Conservation (phyloP, 1,140 invertebrate species). For the Portunus trituberculatus region DNA sequence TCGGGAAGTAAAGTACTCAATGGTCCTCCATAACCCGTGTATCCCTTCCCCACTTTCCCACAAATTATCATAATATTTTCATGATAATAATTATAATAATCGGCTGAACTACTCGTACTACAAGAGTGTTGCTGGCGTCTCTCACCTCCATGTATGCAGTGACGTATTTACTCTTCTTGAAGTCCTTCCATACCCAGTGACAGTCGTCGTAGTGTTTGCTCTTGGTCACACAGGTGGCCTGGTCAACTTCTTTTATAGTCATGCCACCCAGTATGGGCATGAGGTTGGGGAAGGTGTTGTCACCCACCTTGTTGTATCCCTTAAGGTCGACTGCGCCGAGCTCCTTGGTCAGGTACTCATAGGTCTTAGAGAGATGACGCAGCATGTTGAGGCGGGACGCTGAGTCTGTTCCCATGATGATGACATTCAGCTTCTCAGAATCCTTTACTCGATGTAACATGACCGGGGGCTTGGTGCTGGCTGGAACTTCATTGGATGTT, state of each 20-base stretch:
- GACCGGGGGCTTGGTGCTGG: not conserved
- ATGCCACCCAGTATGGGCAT: constrained; percentile 87
- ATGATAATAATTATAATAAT: no score
- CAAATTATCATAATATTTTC: no score
- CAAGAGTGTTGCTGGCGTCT: not conserved
- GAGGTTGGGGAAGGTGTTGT: constrained; percentile 92
- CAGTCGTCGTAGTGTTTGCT: constrained; percentile 85
- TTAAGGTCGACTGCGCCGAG: constrained; percentile 86
- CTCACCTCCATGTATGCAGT: constrained; percentile 87
- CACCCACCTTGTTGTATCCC: constrained; percentile 91
- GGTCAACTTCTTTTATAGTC: constrained; percentile 83
- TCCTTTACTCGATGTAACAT: constrained; percentile 31
- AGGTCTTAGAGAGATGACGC: constrained; percentile 89
- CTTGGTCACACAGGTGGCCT: constrained; percentile 54
- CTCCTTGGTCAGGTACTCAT: constrained; percentile 82
- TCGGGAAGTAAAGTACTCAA: no score
- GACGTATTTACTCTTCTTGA: constrained; percentile 86
- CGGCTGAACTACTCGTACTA: no score
- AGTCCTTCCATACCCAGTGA: constrained; percentile 90
- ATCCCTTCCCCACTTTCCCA: no score
- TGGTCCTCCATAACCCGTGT: no score
- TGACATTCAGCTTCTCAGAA: constrained; percentile 83
- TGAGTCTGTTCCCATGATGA: constrained; percentile 92
- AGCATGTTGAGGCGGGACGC: constrained; percentile 92
- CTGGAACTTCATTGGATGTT: not conserved